phyloP scores from a whole-genome alignment of 1,140 invertebrate species.

The Nomia melanderi region DNA sequence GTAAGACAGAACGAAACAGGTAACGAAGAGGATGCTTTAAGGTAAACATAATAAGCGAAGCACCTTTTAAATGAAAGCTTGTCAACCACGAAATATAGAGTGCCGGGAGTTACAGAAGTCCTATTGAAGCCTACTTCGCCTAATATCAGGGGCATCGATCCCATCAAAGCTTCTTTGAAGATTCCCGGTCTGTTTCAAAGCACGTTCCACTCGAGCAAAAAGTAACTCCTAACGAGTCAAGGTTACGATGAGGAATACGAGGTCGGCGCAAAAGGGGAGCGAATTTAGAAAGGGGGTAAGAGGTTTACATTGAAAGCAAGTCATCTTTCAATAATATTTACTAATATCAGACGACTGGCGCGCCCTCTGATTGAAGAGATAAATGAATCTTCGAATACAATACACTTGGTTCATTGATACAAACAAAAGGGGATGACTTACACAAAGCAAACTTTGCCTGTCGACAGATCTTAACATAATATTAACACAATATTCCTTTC shows the following conservation, averaged over 20 bases:
- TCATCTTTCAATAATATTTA: neutral
- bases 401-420: no score
- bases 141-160: neutral
- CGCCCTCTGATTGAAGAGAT: constrained; percentile 48
- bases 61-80: neutral
- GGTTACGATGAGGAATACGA: constrained; percentile 37
- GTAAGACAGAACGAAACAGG: no score
- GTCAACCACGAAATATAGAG: neutral
- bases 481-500: no score
- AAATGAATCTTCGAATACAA: constrained; percentile 17
- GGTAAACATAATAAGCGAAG: neutral
- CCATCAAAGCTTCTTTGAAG: constrained; percentile 28
- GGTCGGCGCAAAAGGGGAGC: constrained; percentile 23
- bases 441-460: no score
- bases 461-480: no score
- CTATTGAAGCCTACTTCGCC: constrained; percentile 22
- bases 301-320: constrained; percentile 40
- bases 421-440: no score
- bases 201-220: constrained; percentile 21
- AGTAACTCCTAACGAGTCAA: constrained; percentile 54
- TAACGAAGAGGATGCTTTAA: no score
- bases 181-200: constrained; percentile 1
- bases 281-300: constrained; percentile 1
- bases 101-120: neutral
- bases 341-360: constrained; percentile 32